Percentiles rank a stretch among this genome's conserved stretches.
These are phyloP conservation scores for Cuculus canorus DNA, from an alignment of 2,797 vertebrate genomes.

Conservation along the genomic window DNA sequence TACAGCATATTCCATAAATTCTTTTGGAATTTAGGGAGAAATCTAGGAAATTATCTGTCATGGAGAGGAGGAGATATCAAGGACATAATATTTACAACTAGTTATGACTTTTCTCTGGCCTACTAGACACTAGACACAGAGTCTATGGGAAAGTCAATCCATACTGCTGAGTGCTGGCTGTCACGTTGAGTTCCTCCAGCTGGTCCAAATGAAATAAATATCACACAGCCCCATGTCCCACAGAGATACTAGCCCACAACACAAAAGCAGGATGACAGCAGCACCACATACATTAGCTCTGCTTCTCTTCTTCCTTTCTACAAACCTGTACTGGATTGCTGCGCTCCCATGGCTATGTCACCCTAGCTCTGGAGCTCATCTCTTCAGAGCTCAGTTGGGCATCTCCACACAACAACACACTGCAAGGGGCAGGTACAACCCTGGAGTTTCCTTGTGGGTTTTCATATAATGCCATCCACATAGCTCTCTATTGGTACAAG, in stretches of 20 bases:
- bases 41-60: neutral
- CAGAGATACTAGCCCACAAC: neutral
- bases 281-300: neutral
- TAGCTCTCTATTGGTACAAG: neutral
- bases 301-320: neutral
- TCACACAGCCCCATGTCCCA: neutral
- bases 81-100: neutral
- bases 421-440: neutral
- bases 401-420: neutral
- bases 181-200: rapidly evolving
- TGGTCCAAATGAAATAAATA: neutral
- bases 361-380: neutral
- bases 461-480: neutral
- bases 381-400: neutral
- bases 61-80: neutral
- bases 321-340: neutral
- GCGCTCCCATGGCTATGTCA: rapidly evolving
- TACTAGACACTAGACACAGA: too few relatives aligned
- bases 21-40: neutral
- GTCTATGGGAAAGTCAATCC: neutral
- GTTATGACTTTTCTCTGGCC: neutral
- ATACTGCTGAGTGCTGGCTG: rapidly evolving
- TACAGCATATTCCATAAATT: neutral
- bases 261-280: neutral
- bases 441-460: neutral